Conservation (phyloP, 2,888 invertebrate genomes). For the Diabrotica balteata region DNA sequence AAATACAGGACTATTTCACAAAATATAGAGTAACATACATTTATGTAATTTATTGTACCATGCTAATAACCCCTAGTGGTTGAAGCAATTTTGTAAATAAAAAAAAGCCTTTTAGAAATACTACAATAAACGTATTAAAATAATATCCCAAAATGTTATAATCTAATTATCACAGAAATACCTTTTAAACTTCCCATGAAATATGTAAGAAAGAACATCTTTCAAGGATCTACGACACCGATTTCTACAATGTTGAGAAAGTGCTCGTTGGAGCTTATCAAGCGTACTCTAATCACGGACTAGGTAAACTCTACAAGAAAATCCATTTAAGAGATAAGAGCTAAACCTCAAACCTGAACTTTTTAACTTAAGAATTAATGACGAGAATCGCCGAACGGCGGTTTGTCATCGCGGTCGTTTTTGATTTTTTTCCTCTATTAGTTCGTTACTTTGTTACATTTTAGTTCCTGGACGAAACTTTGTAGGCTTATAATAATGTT, state of each 20-base stretch:
- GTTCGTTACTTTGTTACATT: too few relatives aligned
- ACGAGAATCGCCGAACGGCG: conserved; percentile 2
- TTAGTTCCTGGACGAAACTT: too few relatives aligned
- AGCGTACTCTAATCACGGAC: conserved; percentile 1
- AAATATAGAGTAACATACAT: too few relatives aligned
- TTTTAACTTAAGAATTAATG: conserved; percentile 3
- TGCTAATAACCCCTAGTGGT: too few relatives aligned
- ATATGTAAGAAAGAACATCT: neutral
- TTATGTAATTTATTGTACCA: too few relatives aligned
- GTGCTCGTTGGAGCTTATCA: conserved; percentile 2
- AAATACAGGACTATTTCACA: too few relatives aligned
- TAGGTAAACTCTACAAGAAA: conserved; percentile 7
- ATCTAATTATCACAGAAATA: neutral
- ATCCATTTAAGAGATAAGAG: conserved; percentile 5
- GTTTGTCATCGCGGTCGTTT: conserved; percentile 9
- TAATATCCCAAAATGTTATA: too few relatives aligned
- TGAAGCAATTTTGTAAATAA: too few relatives aligned
- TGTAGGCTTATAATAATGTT: too few relatives aligned
- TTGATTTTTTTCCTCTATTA: neutral
- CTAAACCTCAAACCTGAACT: neutral
- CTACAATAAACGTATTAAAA: too few relatives aligned
- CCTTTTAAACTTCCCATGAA: neutral
- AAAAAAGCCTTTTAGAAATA: too few relatives aligned
- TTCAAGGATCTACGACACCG: neutral
- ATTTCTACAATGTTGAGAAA: conserved; percentile 7